Evolutionary conservation across 35 echinoderm and acorn worm genomes (phyloP).

Genomic region (Diadema setosum): DNA sequence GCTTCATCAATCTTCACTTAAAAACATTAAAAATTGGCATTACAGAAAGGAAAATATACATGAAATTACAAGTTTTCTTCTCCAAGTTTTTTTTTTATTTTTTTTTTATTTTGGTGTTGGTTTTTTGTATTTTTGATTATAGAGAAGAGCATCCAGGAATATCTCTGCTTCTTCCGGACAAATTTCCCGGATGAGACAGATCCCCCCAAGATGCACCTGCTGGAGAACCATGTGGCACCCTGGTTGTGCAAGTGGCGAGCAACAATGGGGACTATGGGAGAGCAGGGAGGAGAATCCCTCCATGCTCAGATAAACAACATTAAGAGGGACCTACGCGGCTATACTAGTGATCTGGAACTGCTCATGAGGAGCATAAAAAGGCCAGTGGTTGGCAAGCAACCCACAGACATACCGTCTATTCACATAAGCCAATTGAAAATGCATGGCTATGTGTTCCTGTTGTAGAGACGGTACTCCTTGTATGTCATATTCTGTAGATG

Average conservation of each 20-base stretch:
- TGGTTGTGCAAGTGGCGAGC: constrained; percentile 27
- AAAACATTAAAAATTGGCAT: not conserved
- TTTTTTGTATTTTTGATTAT: not conserved
- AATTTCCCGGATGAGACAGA: constrained; percentile 17
- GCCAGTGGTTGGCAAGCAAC: not conserved
- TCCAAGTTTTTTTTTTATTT: too few relatives aligned
- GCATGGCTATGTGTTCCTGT: too few relatives aligned
- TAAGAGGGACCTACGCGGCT: constrained; percentile 14
- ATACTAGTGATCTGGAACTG: not conserved
- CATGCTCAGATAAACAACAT: constrained; percentile 43
- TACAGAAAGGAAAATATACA: not conserved
- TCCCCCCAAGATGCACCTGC: constrained; percentile 38
- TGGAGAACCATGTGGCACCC: constrained; percentile 49
- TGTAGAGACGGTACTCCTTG: too few relatives aligned
- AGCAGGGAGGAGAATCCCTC: constrained; percentile 59
- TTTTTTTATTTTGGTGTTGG: too few relatives aligned
- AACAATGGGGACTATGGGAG: constrained; percentile 23
- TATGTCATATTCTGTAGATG: too few relatives aligned
- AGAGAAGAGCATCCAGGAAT: not conserved
- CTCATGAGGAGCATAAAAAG: not conserved
- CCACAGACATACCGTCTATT: not conserved
- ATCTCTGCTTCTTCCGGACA: not conserved
- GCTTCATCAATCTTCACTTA: not conserved
- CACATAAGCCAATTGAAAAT: not conserved
- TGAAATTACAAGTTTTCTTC: not conserved